A percentile compares a stretch with the other conserved stretches of the same genome.
Evolutionary conservation across 2,113 vertebrate species (phyloP).

Genomic region (Coturnix japonica): DNA sequence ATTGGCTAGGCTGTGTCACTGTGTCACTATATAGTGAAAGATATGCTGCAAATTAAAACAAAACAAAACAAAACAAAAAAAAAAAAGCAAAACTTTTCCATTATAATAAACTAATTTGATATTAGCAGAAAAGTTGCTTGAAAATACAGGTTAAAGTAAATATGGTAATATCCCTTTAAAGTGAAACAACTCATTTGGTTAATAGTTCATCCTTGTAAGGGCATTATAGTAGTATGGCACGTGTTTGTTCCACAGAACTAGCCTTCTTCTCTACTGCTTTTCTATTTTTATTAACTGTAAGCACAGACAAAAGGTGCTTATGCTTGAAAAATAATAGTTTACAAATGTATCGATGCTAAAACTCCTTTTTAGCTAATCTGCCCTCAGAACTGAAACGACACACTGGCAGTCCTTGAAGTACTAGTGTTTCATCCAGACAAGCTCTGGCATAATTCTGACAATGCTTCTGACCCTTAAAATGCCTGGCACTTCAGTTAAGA

Average conservation of each 20-base stretch:
- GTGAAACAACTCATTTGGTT: neutral
- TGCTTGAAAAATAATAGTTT: slow-evolving; percentile 36
- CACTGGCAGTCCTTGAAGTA: slow-evolving; percentile 8
- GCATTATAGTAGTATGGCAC: neutral
- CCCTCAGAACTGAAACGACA: slow-evolving; percentile 11
- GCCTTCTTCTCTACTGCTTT: slow-evolving; percentile 15
- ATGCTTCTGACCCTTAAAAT: slow-evolving; percentile 8
- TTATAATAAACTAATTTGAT: neutral
- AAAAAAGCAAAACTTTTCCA: neutral
- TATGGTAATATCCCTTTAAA: slow-evolving; percentile 16
- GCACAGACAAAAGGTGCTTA: slow-evolving; percentile 21
- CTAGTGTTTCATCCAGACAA: slow-evolving; percentile 7
- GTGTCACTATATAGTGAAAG: neutral
- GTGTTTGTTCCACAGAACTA: slow-evolving; percentile 37
- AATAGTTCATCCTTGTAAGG: neutral
- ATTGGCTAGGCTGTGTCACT: neutral
- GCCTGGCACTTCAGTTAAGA: neutral
- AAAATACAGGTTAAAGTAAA: slow-evolving; percentile 11
- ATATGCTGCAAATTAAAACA: neutral
- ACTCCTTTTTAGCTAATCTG: slow-evolving; percentile 49
- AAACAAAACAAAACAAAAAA: neutral
- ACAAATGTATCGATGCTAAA: slow-evolving; percentile 26
- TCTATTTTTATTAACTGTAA: slow-evolving; percentile 5
- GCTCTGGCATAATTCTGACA: slow-evolving; percentile 19
- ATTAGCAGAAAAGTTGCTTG: neutral